phyloP scores from a whole-genome alignment of 92 coral and sea anemone species.

The Heliopora coerulea region DNA sequence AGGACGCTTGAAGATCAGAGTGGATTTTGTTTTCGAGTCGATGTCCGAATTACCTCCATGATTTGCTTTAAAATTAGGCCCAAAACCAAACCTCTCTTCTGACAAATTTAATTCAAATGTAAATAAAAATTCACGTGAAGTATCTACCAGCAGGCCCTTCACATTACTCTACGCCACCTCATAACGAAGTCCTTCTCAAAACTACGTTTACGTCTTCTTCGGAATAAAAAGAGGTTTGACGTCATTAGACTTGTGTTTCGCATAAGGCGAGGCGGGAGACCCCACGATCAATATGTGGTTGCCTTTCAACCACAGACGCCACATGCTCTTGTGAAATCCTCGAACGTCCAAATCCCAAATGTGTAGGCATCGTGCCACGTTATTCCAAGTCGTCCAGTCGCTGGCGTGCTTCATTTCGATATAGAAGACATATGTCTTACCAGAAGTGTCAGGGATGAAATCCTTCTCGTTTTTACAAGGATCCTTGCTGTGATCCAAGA shows the following conservation, averaged over 20 bases:
- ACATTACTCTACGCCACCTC: no score
- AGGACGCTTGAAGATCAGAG: no score
- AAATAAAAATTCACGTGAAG: no score
- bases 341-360: constrained; percentile 98
- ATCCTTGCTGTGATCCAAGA: constrained; percentile 76
- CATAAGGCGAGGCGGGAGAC: constrained; percentile 86
- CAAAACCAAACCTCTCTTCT: no score
- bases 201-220: constrained; percentile 36
- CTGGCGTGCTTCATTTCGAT: constrained; percentile 86
- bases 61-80: no score
- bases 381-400: constrained; percentile 97
- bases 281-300: constrained; percentile 89
- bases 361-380: constrained; percentile 79
- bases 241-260: constrained; percentile 73
- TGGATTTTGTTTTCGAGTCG: no score
- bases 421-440: constrained; percentile 82
- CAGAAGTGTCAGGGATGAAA: constrained; percentile 74
- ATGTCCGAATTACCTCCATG: no score
- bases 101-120: no score
- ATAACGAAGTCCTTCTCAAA: no score
- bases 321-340: constrained; percentile 95
- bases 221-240: constrained; percentile 80
- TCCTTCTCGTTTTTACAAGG: constrained; percentile 72
- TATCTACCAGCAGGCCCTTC: no score
- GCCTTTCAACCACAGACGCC: constrained; percentile 91